Conservation (phyloP, 2,797 vertebrate species). For the Oreortyx pictus region DNA sequence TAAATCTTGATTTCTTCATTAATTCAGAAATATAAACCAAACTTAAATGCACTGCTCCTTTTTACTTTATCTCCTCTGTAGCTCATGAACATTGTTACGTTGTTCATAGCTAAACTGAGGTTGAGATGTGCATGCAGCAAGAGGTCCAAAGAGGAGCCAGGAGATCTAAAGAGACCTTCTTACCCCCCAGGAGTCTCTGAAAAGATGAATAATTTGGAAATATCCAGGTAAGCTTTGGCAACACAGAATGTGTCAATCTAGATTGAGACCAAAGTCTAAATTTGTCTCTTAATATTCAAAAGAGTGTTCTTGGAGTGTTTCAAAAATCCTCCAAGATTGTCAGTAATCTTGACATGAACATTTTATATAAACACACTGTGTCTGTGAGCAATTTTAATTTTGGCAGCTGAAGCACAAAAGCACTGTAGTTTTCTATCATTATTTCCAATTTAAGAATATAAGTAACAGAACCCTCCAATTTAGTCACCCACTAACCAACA, state of each 20-base stretch:
- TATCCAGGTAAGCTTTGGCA: neutral
- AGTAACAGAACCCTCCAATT: constrained; percentile 55
- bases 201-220: neutral
- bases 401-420: neutral
- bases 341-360: constrained; percentile 27
- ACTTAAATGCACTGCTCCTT: neutral
- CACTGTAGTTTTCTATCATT: constrained; percentile 38
- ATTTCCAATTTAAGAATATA: constrained; percentile 53
- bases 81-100: neutral
- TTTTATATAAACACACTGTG: constrained; percentile 22
- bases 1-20: neutral
- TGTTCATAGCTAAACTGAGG: neutral
- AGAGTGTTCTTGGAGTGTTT: neutral
- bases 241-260: neutral
- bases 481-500: constrained; percentile 45
- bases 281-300: neutral
- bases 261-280: neutral
- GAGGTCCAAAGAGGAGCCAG: neutral
- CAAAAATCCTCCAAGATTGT: constrained; percentile 2
- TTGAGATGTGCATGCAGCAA: neutral
- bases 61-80: neutral
- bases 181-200: neutral
- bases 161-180: neutral
- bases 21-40: neutral
- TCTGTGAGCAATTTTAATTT: constrained; percentile 48